phyloP scores from a whole-genome alignment of 2,113 vertebrate species.

The Lepisosteus oculatus region DNA sequence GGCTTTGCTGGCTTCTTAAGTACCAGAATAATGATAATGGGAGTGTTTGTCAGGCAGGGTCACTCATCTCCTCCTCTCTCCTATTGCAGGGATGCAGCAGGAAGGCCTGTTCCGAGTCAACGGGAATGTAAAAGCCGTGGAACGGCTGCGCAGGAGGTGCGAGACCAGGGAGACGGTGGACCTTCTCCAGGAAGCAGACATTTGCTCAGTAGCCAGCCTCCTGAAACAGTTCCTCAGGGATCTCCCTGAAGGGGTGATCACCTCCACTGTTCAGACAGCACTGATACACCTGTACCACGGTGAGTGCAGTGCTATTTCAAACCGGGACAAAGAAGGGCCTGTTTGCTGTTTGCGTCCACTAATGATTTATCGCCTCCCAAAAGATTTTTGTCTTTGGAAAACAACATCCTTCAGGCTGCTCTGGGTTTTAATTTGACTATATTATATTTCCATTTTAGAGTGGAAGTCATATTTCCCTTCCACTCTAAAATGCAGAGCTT shows the following conservation, averaged over 20 bases:
- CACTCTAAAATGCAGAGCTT: too few species aligned
- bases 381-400: too few species aligned
- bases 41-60: background rate
- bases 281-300: conserved; percentile 77
- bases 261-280: conserved; percentile 59
- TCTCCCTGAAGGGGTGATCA: conserved; percentile 78
- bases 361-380: too few species aligned
- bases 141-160: conserved; percentile 70
- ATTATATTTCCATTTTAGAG: too few species aligned
- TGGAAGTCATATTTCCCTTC: too few species aligned
- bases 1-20: background rate
- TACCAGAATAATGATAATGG: background rate
- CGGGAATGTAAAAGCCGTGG: conserved; percentile 76
- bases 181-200: conserved; percentile 65
- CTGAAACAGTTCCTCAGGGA: conserved; percentile 86
- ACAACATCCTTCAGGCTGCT: too few species aligned
- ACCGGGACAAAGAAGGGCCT: background rate
- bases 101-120: conserved; percentile 92
- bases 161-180: conserved; percentile 71
- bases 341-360: too few species aligned
- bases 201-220: conserved; percentile 79
- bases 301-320: conserved; percentile 47
- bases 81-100: conserved; percentile 74
- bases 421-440: too few species aligned
- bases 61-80: background rate